These are phyloP conservation scores for Bufo bufo DNA, from an alignment of 2,113 vertebrate species.

Conservation along the genomic window DNA sequence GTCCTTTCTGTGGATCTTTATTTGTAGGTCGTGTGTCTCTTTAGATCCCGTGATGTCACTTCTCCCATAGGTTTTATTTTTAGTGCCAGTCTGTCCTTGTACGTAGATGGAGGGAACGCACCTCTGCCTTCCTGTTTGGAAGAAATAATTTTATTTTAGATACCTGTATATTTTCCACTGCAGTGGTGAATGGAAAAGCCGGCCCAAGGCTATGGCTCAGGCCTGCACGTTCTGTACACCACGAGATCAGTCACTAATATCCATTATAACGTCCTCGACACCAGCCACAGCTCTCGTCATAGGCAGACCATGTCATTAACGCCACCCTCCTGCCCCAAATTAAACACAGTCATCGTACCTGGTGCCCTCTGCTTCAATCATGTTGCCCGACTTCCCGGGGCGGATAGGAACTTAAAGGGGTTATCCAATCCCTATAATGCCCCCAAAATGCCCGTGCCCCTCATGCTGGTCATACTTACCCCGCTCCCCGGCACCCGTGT, in stretches of 20 bases:
- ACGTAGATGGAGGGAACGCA: not conserved
- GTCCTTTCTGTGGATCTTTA: not conserved
- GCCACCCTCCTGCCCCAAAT: too few relatives aligned
- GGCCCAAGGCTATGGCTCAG: not conserved
- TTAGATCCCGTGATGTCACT: not conserved
- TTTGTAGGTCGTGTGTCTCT: not conserved
- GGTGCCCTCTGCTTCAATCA: too few relatives aligned
- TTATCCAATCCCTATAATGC: too few relatives aligned
- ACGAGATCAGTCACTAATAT: not conserved
- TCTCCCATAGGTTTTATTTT: slow-evolving; percentile 21
- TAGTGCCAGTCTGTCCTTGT: not conserved
- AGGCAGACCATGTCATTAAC: not conserved
- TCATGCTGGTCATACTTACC: too few relatives aligned
- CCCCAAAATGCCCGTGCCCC: too few relatives aligned
- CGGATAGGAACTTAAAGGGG: too few relatives aligned
- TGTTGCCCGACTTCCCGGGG: too few relatives aligned
- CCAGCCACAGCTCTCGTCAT: not conserved
- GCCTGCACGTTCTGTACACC: not conserved
- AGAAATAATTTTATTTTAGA: slow-evolving; percentile 24
- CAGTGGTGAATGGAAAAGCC: slow-evolving; percentile 7
- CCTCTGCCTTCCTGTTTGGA: slow-evolving; percentile 39
- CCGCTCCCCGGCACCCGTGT: too few relatives aligned
- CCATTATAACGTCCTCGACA: not conserved
- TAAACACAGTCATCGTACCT: too few relatives aligned
- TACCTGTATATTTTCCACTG: slow-evolving; percentile 22